These are phyloP conservation scores for Philopedon plagiatum DNA, from an alignment of 2,888 invertebrate species.

Conservation along the genomic window DNA sequence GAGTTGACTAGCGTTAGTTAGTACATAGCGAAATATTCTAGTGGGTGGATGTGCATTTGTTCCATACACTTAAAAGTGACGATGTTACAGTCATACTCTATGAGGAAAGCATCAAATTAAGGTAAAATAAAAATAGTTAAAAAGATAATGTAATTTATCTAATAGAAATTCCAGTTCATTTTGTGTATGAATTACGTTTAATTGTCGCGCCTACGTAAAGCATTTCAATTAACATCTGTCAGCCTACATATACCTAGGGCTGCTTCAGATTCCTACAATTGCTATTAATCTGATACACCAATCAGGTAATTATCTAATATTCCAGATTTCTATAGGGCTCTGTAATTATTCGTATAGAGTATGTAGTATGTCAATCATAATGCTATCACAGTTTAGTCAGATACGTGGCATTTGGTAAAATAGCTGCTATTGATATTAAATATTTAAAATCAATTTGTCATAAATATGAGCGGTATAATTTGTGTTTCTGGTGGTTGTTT, in stretches of 20 bases:
- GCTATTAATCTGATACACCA: constrained; percentile 8
- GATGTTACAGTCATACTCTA: no score
- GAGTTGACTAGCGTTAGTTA: no score
- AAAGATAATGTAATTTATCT: no score
- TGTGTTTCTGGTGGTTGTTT: no score
- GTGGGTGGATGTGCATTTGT: no score
- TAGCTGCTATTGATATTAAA: no score
- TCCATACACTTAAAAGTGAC: no score
- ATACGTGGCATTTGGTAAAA: background rate
- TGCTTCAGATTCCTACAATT: background rate
- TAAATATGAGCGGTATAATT: no score
- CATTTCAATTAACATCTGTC: constrained; percentile 23
- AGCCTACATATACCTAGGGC: constrained; percentile 8
- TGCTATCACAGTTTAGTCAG: background rate
- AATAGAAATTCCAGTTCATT: constrained; percentile 52
- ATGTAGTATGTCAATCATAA: background rate
- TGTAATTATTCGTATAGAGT: background rate
- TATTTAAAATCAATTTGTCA: no score
- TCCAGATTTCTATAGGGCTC: background rate
- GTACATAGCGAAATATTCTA: no score
- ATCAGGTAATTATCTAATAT: background rate
- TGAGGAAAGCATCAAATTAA: no score
- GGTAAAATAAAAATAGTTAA: no score
- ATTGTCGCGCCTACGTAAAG: background rate
- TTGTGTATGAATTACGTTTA: constrained; percentile 5